A percentile compares a stretch with the other conserved stretches of the same genome.
phyloP scores from a whole-genome alignment of 2,113 vertebrate genomes.

The Macquaria australasica region DNA sequence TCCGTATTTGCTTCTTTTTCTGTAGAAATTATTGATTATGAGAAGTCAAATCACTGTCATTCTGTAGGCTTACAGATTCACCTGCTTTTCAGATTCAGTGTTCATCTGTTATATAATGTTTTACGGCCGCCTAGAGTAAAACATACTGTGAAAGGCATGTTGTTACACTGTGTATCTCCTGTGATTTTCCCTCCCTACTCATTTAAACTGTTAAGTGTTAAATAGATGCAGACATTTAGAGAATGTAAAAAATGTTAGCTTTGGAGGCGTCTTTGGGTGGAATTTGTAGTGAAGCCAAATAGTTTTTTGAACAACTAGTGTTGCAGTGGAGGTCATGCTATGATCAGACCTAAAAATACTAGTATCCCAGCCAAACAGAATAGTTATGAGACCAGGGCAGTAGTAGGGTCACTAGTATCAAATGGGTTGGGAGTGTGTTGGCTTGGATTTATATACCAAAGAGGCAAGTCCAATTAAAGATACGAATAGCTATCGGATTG shows the following conservation, averaged over 20 bases:
- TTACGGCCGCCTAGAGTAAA: conserved; percentile 39
- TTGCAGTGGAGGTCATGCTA: conserved; percentile 24
- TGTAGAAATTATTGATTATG: conserved; percentile 68
- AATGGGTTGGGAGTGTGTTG: conserved; percentile 1
- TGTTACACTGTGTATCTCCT: conserved; percentile 31
- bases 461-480: conserved; percentile 41
- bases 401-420: conserved; percentile 8
- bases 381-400: conserved; percentile 15
- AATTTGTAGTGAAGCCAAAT: conserved; percentile 43
- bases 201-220: conserved; percentile 52
- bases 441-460: not conserved
- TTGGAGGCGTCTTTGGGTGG: conserved; percentile 20
- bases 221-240: conserved; percentile 51
- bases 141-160: conserved; percentile 52
- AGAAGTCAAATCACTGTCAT: conserved; percentile 48
- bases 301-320: conserved; percentile 11
- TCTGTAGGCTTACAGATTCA: conserved; percentile 47
- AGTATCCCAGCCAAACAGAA: not conserved
- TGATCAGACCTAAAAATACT: conserved; percentile 18
- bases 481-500: not conserved
- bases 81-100: conserved; percentile 65
- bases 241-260: conserved; percentile 21
- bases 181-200: conserved; percentile 38
- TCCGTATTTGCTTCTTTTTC: conserved; percentile 53
- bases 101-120: conserved; percentile 71